Evolutionary conservation across 2,113 vertebrate species (phyloP), one percentile per base, ranked within the genome.

Genomic region (Oryzias melastigma): DNA sequence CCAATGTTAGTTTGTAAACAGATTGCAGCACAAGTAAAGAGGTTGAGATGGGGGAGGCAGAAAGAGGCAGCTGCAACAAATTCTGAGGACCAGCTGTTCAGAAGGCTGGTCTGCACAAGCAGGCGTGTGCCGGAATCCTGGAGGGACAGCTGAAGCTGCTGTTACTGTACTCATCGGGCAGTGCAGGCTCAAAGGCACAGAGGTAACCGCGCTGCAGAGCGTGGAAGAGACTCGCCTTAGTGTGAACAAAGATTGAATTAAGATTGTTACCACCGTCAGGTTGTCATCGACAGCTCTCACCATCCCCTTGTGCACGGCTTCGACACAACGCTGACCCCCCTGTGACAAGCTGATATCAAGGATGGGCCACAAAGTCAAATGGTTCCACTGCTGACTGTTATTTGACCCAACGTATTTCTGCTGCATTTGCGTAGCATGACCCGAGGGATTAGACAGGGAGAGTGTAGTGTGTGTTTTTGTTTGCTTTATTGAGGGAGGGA

Each of bases 61-160:
- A 35, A 12, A 12, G 35, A 70, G 74, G 70, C 91, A 91, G 91
- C 88, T 91, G 91, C 81, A 85, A 44, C 15, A 52, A 73, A 73
- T 62, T 61, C 66, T 75, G 59, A 56, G 40, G 61, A 24, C 73
- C 91, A 91, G 86, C 81, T 92, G 91, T 88, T 88, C 25, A 50
- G 16, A 22, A 1, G 55, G 41, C 82, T 88, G 82, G 90, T 85
- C 85, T 65, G 51, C 73, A 73, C 74, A 71, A 83, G 85, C 91
- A 91, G 90, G 81, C 91, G 82, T 86, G 85, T 88, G 90, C 85
- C 80, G 84, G 87, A 88, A 89, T 89, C 89, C 81, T 66, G 72
- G 67, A 77, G 76, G 71, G 86, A 84, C 87, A 90, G 86, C 89
- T 90, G 88, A 91, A 73, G 53, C 65, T 18, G 58, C 60, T 70